phyloP scores from a whole-genome alignment of 92 coral and sea anemone genomes.

The Phenganax subtilis region DNA sequence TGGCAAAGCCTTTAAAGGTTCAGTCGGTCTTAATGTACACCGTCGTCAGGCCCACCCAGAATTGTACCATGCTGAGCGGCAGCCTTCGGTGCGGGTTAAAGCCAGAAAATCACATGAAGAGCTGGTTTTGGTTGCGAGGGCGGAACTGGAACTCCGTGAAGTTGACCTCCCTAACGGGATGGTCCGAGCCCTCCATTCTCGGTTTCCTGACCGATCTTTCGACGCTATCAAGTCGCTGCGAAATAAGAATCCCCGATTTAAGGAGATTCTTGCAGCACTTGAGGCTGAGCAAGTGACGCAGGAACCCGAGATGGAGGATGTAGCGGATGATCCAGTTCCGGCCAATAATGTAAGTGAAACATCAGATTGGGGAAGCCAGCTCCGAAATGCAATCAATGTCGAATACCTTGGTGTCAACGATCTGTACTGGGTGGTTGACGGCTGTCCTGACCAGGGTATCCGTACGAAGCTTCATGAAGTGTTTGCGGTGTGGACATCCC shows the following conservation, averaged over 20 bases:
- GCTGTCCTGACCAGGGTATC: too few species aligned
- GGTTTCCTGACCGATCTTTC: neutral
- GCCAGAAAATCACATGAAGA: neutral
- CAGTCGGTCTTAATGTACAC: neutral
- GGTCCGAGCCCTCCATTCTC: neutral
- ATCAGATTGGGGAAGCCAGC: too few species aligned
- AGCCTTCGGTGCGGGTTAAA: neutral
- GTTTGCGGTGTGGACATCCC: too few species aligned
- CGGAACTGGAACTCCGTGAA: neutral
- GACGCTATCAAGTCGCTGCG: constrained; percentile 16
- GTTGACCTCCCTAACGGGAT: neutral
- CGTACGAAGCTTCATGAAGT: too few species aligned
- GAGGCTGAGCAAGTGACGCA: neutral
- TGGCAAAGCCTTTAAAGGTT: constrained; percentile 1
- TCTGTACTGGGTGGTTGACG: too few species aligned
- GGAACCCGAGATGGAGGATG: neutral
- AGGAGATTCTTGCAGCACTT: constrained; percentile 12
- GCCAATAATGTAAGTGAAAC: too few species aligned
- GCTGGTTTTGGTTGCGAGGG: neutral
- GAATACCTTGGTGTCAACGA: too few species aligned
- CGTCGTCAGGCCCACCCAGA: neutral
- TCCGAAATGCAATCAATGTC: too few species aligned
- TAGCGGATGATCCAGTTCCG: too few species aligned
- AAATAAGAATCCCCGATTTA: neutral
- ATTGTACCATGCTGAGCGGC: constrained; percentile 1